phyloP scores from a whole-genome alignment of 2,797 vertebrate genomes.

The Argyrosomus regius region DNA sequence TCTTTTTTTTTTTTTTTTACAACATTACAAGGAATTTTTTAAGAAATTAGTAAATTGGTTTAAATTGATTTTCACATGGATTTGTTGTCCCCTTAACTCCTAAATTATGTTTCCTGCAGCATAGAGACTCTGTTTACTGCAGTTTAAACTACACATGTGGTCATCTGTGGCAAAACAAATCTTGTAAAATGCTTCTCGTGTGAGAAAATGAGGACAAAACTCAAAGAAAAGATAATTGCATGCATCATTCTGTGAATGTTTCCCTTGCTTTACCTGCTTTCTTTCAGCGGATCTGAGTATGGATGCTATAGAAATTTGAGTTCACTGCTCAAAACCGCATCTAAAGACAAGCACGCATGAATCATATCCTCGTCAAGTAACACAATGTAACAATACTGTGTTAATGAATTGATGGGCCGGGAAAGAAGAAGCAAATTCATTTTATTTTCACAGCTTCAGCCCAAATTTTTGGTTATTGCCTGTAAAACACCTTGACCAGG shows the following conservation, averaged over 20 bases:
- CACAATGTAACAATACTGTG: slow-evolving; percentile 38
- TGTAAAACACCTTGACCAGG: slow-evolving; percentile 29
- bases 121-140: neutral
- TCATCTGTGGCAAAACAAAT: neutral
- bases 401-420: neutral
- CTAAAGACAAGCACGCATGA: slow-evolving; percentile 1
- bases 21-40: neutral
- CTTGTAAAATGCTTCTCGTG: neutral
- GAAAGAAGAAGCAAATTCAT: slow-evolving; percentile 34
- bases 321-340: neutral
- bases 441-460: slow-evolving; percentile 30
- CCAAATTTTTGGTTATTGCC: slow-evolving; percentile 34
- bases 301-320: neutral
- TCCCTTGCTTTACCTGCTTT: neutral
- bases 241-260: neutral
- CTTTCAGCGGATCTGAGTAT: neutral
- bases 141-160: neutral
- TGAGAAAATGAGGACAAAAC: neutral
- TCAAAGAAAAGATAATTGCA: neutral
- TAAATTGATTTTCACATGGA: neutral
- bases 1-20: neutral
- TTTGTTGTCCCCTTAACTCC: neutral
- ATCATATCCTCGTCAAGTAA: slow-evolving; percentile 51
- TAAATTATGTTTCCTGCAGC: neutral
- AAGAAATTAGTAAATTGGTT: no score